A percentile compares a stretch with the other conserved stretches of the same genome.
These are phyloP conservation scores for Ephydatia muelleri DNA, from an alignment of 37 sponge, comb jelly and placozoan genomes.

Conservation along the genomic window DNA sequence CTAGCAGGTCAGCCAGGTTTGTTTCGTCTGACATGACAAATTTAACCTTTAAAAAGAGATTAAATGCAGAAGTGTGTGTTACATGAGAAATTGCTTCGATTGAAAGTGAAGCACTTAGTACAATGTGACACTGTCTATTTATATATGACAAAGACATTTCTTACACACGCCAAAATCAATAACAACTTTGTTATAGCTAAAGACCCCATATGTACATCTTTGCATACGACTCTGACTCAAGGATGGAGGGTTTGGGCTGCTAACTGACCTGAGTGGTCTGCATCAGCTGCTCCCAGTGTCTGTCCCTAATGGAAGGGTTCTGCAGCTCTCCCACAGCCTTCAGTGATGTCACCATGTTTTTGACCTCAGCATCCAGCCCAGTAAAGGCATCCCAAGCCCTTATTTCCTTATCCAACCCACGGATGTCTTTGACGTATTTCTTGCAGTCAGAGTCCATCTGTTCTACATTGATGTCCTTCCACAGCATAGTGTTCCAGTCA, in stretches of 20 bases:
- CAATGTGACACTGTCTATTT: background rate
- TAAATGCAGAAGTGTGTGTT: no score
- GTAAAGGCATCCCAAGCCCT: slow-evolving; percentile 97
- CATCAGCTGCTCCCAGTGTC: slow-evolving; percentile 99
- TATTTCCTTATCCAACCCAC: slow-evolving; percentile 95
- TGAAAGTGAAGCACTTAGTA: no score
- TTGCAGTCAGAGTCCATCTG: slow-evolving; percentile 96
- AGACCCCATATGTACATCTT: background rate
- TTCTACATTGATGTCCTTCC: slow-evolving; percentile 97
- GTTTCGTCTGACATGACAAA: slow-evolving; percentile 98
- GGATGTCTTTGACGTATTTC: slow-evolving; percentile 98
- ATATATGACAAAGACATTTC: background rate
- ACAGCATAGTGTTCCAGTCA: slow-evolving; percentile 96
- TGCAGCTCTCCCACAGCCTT: slow-evolving; percentile 97
- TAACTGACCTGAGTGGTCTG: slow-evolving; percentile 87
- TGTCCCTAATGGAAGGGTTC: slow-evolving; percentile 96
- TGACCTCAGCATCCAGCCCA: slow-evolving; percentile 93
- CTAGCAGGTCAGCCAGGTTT: slow-evolving; percentile 89
- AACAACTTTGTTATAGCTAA: background rate
- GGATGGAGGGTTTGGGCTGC: no score
- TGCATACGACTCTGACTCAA: background rate
- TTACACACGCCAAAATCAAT: background rate
- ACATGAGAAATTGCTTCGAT: no score
- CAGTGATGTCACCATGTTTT: slow-evolving; percentile 99
- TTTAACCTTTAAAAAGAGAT: slow-evolving; percentile 65